Evolutionary conservation across 2,797 vertebrate species (phyloP), one percentile per base, ranked within the genome.

Genomic region (Hozukius guyotensis): DNA sequence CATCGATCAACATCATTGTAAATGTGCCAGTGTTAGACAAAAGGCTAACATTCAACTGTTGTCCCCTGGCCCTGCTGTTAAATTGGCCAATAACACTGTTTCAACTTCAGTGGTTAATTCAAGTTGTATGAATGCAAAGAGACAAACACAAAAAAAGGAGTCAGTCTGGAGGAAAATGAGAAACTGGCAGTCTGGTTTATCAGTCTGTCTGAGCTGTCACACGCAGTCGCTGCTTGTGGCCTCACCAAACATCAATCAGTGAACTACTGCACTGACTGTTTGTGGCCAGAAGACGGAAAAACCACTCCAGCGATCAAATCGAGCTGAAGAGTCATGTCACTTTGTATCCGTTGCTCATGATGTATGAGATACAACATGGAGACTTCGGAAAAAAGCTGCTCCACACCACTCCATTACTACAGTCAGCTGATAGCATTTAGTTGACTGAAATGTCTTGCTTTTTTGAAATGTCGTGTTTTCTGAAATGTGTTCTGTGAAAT

Each of bases 181-280:
- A 66, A 59, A 69, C n/a, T 31, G 16, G 56, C 20, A 22, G 6
- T 57, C 29, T 38, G 24, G 9, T 36, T 32, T 36, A 38, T 63
- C 66, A 55, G 46, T 63, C 34, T 55, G 42, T 34, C 38, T 60
- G 63, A 77, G 53, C 73, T 31, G 53, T 77, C 64, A 27, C 11
- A 27, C 64, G 2, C 25, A 22, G 31, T 36, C 31, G 25, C 68
- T 42, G 68, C 34, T 59, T 4, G 20, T 34, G 25, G 8, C 24
- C 61, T 20, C 31, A 11, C 16, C 4, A 9, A 49, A 69, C 34
- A 75, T 75, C 22, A 46, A 34, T 75, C 72, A 75, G 36, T 3
- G 27, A 34, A 64, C 52, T 29, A 49, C 24, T n/a, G 24, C 24
- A 31, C 6, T 31, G 31, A 61, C 42, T 38, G 16, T 4, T 24